These are phyloP conservation scores for Lasioglossum pauxillum DNA, from an alignment of 2,888 invertebrate species.

Conservation along the genomic window DNA sequence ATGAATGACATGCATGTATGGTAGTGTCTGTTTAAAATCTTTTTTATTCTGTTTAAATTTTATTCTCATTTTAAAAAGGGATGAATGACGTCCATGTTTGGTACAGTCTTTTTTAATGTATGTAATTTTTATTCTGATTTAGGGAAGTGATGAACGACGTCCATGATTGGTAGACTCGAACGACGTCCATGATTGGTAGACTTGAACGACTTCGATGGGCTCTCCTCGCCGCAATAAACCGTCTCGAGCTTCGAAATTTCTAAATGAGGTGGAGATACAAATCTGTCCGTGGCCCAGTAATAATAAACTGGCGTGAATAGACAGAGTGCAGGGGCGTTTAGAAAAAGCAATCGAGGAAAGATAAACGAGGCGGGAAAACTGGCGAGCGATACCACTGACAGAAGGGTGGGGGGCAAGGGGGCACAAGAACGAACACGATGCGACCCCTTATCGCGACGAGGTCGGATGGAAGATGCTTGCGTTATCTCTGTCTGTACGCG, in stretches of 20 bases:
- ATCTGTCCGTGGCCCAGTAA: not conserved
- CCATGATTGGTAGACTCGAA: too few relatives aligned
- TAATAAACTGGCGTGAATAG: conserved; percentile 4
- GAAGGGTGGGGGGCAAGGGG: not conserved
- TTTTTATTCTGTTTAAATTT: too few relatives aligned
- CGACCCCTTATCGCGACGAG: conserved; percentile 34
- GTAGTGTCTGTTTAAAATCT: too few relatives aligned
- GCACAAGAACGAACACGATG: not conserved
- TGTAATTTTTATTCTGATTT: too few relatives aligned
- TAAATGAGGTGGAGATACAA: not conserved
- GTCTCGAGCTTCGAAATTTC: not conserved
- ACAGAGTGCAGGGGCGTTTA: not conserved
- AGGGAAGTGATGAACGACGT: too few relatives aligned
- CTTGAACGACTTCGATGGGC: not conserved
- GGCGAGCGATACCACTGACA: conserved; percentile 11
- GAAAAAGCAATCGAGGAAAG: conserved; percentile 34
- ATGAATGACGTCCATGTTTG: too few relatives aligned
- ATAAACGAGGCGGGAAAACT: conserved; percentile 41
- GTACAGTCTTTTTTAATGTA: too few relatives aligned
- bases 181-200: too few relatives aligned
- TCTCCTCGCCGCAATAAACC: not conserved
- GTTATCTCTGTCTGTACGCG: conserved; percentile 20
- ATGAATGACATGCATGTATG: too few relatives aligned
- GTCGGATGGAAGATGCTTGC: conserved; percentile 26
- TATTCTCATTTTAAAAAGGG: too few relatives aligned